phyloP scores from a whole-genome alignment of 2,888 invertebrate genomes.

The Heliconius cydno region DNA sequence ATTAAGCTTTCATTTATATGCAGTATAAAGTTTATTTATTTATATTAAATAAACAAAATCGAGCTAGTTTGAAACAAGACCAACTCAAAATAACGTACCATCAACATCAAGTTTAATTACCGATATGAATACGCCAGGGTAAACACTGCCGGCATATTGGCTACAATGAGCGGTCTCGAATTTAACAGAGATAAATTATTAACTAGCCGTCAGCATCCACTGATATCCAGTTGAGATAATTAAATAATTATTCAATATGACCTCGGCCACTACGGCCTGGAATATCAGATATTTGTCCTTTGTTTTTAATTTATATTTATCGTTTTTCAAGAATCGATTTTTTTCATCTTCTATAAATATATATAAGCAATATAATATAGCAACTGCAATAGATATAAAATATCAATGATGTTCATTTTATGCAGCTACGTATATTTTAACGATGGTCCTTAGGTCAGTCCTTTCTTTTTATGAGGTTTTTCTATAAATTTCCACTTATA shows the following conservation, averaged over 20 bases:
- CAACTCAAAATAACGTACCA: conserved; percentile 21
- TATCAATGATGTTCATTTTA: no score
- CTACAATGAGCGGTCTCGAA: conserved; percentile 35
- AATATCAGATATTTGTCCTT: background rate
- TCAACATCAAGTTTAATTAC: conserved; percentile 38
- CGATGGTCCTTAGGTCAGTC: no score
- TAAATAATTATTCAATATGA: conserved; percentile 23
- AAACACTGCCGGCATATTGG: conserved; percentile 34
- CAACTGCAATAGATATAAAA: no score
- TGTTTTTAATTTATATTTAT: no score
- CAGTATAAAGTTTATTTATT: background rate
- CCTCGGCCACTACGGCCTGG: conserved; percentile 13
- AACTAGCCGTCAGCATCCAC: conserved; percentile 16
- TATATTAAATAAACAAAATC: background rate
- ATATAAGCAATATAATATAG: no score
- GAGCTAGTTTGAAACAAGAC: conserved; percentile 14
- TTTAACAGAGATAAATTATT: conserved; percentile 37
- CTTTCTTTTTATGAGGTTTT: no score
- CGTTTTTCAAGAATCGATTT: no score
- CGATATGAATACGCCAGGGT: conserved; percentile 29
- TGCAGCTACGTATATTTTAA: no score
- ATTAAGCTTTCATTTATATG: background rate
- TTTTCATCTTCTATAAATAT: no score
- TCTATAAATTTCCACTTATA: no score
- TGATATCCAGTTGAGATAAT: conserved; percentile 26